Conservation (phyloP, 2,888 invertebrate genomes). For the Xestobium rufovillosum region DNA sequence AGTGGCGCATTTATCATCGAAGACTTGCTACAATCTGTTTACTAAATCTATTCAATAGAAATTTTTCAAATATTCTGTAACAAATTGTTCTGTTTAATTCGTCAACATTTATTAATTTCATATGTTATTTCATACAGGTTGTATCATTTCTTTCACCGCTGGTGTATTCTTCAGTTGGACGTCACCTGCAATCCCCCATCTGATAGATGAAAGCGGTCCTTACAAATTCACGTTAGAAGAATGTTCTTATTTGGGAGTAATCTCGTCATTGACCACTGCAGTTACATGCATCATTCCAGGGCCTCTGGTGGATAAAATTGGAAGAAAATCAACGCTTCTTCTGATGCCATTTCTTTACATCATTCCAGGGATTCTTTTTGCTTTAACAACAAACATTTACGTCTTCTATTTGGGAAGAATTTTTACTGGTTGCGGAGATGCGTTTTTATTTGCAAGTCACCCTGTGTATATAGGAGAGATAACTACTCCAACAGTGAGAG, state of each 20-base stretch:
- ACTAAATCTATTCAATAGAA: too few species aligned
- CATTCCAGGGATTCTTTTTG: conserved; percentile 16
- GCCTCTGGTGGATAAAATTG: conserved; percentile 23
- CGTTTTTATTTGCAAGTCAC: conserved; percentile 24
- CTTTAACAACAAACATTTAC: conserved; percentile 5
- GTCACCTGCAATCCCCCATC: conserved; percentile 25
- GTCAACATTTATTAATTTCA: too few species aligned
- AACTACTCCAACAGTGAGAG: conserved; percentile 26
- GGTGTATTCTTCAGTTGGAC: conserved; percentile 27
- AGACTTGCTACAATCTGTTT: too few species aligned
- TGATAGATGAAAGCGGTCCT: conserved; percentile 24
- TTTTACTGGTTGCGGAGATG: conserved; percentile 29
- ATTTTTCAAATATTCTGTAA: too few species aligned
- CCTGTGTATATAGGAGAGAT: conserved; percentile 32
- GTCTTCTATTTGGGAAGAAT: conserved; percentile 23
- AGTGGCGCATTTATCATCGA: too few species aligned
- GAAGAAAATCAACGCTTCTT: conserved; percentile 25
- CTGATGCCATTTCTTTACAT: conserved; percentile 23
- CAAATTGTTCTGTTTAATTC: too few species aligned
- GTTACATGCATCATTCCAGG: conserved; percentile 21
- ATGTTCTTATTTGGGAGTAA: conserved; percentile 27
- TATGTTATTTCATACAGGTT: conserved; percentile 24
- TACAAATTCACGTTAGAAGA: conserved; percentile 25
- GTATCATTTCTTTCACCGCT: conserved; percentile 21
- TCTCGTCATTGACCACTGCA: too few species aligned